Percentiles rank a stretch among this genome's conserved stretches.
phyloP scores from a whole-genome alignment of 2,888 invertebrate species.

The Trissolcus brochymenae region DNA sequence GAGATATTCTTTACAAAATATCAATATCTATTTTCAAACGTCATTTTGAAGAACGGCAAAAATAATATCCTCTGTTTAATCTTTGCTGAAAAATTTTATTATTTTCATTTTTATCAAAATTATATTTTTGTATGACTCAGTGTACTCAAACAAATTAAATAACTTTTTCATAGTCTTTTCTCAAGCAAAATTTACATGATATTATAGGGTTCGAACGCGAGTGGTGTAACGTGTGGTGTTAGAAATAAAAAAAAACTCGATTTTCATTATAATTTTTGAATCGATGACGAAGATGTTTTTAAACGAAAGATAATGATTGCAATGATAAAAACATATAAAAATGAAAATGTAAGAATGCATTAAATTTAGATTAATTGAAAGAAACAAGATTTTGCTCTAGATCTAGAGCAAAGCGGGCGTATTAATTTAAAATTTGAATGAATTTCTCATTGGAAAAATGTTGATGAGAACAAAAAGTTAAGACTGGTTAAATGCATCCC shows the following conservation, averaged over 20 bases:
- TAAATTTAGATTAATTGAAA: constrained; percentile 21
- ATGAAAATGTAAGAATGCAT: too few relatives aligned
- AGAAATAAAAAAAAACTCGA: too few relatives aligned
- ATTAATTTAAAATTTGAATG: constrained; percentile 37
- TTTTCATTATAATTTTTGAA: too few relatives aligned
- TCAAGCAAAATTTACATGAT: constrained; percentile 46
- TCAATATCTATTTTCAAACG: constrained; percentile 44
- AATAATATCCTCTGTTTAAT: not conserved
- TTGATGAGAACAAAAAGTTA: constrained; percentile 25
- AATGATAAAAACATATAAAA: too few relatives aligned
- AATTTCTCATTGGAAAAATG: not conserved
- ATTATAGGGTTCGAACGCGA: constrained; percentile 20
- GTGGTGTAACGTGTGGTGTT: constrained; percentile 44
- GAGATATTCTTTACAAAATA: constrained; percentile 48
- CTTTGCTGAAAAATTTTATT: constrained; percentile 13
- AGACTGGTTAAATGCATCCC: constrained; percentile 35
- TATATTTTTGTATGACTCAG: not conserved
- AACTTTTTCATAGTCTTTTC: constrained; percentile 49
- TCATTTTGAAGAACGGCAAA: constrained; percentile 26
- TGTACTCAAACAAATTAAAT: constrained; percentile 47
- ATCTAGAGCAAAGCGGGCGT: not conserved
- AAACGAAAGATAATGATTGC: too few relatives aligned
- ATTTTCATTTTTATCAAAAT: too few relatives aligned
- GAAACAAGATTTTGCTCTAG: constrained; percentile 1
- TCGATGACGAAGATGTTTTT: too few relatives aligned